Evolutionary conservation across 2,888 invertebrate species (phyloP), one percentile per base, ranked within the genome.

Genomic region (Capitulum mitella): DNA sequence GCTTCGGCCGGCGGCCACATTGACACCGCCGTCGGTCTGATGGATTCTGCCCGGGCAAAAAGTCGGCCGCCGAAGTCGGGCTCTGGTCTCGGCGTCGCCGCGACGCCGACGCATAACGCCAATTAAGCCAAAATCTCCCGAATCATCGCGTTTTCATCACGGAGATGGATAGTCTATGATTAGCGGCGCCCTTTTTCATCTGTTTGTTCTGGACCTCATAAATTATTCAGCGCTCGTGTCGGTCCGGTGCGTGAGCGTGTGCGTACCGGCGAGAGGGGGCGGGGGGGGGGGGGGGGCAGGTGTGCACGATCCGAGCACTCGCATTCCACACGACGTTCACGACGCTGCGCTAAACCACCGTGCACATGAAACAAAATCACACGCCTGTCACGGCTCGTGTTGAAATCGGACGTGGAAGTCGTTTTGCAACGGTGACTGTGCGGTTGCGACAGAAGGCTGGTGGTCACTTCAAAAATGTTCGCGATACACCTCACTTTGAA

Each of bases 111-210:
- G 29, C 29, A 64, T 58, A 64, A 64, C 19, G 70, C 22, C 70
- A 70, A 40, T 70, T 40, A 70, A 37, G 70, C 22, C 70, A 29
- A 26, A 40, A 70, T 70, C 40, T 40, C 26, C 40, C 70, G 40
- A 70, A 40, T 70, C 70, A 70, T 70, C 70, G 70, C 70, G 70
- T 70, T 70, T 70, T 70, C 70, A 70, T 70, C 70, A 40, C 22
- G 26, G 26, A 14, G 70, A 70, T 70, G 70, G 70, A 70, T 70
- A 22, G 70, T 2, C 70, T 40, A 16, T 70, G 70, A 70, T 70
- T 37, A 70, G 70, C 37, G 70, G 70, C 3, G 26, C 70, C 58
- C 70, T 40, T 70, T 70, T 70, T 70, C 40, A 70, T 70, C 70
- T 70, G 40, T 70, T 70, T 70, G 70, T 70, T 70, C 70, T 70